Percentiles rank a stretch among this genome's conserved stretches.
Conservation (phyloP, 2,113 vertebrate genomes). For the Brachypteracias leptosomus region DNA sequence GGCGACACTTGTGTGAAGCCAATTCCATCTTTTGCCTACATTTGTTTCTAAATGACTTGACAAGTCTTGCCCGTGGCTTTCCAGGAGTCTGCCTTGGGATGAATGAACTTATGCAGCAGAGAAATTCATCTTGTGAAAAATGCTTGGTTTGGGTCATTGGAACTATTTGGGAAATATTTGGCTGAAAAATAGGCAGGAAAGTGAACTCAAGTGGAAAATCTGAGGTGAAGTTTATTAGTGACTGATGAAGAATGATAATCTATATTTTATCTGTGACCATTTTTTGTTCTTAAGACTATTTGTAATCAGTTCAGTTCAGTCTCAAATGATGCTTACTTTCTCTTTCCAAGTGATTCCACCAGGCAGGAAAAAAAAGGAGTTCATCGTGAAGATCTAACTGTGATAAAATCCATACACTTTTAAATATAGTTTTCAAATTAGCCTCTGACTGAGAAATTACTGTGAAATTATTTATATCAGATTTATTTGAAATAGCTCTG, state of each 20-base stretch:
- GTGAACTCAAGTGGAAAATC: slow-evolving; percentile 38
- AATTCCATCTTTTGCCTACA: neutral
- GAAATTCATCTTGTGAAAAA: slow-evolving; percentile 49
- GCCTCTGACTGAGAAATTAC: neutral
- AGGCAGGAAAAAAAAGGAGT: neutral
- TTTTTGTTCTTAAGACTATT: neutral
- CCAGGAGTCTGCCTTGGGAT: neutral
- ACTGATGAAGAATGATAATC: slow-evolving; percentile 38
- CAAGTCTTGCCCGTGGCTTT: neutral
- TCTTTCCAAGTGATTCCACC: neutral
- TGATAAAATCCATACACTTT: neutral
- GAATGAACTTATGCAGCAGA: slow-evolving; percentile 14
- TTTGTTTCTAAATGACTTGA: slow-evolving; percentile 37
- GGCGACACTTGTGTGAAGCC: accelerated
- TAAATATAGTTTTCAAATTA: neutral
- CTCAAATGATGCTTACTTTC: neutral
- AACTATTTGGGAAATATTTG: slow-evolving; percentile 55
- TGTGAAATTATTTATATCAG: neutral
- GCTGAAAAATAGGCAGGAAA: slow-evolving; percentile 31
- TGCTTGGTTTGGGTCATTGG: slow-evolving; percentile 30
- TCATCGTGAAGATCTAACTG: neutral
- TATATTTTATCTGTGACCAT: neutral
- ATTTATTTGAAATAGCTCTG: neutral
- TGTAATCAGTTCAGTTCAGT: neutral
- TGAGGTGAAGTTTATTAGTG: slow-evolving; percentile 36